Conservation (phyloP, 1,140 invertebrate genomes). For the Bombus confusus region DNA sequence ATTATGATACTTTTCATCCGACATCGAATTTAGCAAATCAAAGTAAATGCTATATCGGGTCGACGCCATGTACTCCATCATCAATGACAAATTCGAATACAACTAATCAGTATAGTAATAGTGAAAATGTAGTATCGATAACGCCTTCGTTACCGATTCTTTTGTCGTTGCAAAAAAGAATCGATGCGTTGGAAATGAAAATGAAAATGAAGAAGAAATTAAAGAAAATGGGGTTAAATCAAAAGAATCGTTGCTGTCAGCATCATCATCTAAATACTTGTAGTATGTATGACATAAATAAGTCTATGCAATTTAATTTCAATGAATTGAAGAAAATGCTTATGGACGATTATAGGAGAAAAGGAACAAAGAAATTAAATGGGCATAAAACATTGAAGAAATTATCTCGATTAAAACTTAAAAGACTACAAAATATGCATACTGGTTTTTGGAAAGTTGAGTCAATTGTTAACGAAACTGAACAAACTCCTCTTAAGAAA, state of each 20-base stretch:
- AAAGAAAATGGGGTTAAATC: constrained; percentile 11
- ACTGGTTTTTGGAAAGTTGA: constrained; percentile 18
- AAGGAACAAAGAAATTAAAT: not conserved
- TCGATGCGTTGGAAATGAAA: constrained; percentile 62
- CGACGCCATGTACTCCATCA: not conserved
- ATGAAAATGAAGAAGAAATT: constrained; percentile 63
- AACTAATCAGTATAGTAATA: not conserved
- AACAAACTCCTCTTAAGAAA: not conserved
- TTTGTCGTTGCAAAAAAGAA: constrained; percentile 57
- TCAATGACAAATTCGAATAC: not conserved
- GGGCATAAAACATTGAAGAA: not conserved
- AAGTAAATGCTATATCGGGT: not conserved
- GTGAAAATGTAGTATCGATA: not conserved
- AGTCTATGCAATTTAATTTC: constrained; percentile 8
- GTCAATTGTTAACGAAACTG: not conserved
- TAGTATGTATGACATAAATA: not conserved
- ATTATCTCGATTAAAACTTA: not conserved
- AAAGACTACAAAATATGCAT: not conserved
- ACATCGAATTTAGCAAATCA: not conserved
- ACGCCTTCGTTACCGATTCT: constrained; percentile 19
- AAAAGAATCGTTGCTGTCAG: not conserved
- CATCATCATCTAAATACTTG: not conserved
- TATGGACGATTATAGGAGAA: not conserved
- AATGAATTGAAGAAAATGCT: constrained; percentile 29
- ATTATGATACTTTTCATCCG: not conserved